A percentile compares a stretch with the other conserved stretches of the same genome.
Conservation (phyloP, 2,888 invertebrate species). For the Tiliacea aurago region DNA sequence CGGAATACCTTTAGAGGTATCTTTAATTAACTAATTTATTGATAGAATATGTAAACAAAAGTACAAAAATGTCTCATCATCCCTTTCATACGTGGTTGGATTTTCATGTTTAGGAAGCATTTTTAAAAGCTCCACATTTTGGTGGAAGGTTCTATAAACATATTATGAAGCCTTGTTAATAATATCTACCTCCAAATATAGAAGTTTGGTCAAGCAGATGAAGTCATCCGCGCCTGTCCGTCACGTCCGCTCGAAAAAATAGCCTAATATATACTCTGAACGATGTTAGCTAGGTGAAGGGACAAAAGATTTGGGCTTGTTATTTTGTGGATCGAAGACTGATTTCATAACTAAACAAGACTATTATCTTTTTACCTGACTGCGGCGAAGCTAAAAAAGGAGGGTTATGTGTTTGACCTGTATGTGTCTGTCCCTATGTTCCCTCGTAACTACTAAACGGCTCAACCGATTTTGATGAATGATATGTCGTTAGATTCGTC, state of each 20-base stretch:
- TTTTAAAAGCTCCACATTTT: conserved; percentile 1
- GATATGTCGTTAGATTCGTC: too few relatives aligned
- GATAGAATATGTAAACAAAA: not conserved
- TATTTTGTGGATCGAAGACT: conserved; percentile 5
- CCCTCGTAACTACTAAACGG: too few relatives aligned
- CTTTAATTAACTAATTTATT: too few relatives aligned
- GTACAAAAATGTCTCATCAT: not conserved
- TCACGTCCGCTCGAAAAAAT: conserved; percentile 53
- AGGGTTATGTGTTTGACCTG: too few relatives aligned
- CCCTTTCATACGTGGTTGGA: not conserved
- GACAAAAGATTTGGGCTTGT: conserved; percentile 3
- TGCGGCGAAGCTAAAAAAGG: too few relatives aligned
- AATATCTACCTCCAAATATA: conserved; percentile 50
- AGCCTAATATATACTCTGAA: conserved; percentile 36
- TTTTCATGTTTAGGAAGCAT: conserved; percentile 33
- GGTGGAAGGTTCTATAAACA: conserved; percentile 14
- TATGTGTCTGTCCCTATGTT: too few relatives aligned
- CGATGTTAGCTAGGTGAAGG: conserved; percentile 11
- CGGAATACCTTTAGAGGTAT: too few relatives aligned
- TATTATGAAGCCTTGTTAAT: conserved; percentile 25
- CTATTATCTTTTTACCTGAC: too few relatives aligned
- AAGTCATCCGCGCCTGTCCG: conserved; percentile 7
- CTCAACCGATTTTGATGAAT: too few relatives aligned
- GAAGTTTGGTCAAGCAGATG: conserved; percentile 48
- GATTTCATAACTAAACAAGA: not conserved